These are phyloP conservation scores for Nycteola revayana DNA, from an alignment of 2,888 invertebrate genomes.

Conservation along the genomic window DNA sequence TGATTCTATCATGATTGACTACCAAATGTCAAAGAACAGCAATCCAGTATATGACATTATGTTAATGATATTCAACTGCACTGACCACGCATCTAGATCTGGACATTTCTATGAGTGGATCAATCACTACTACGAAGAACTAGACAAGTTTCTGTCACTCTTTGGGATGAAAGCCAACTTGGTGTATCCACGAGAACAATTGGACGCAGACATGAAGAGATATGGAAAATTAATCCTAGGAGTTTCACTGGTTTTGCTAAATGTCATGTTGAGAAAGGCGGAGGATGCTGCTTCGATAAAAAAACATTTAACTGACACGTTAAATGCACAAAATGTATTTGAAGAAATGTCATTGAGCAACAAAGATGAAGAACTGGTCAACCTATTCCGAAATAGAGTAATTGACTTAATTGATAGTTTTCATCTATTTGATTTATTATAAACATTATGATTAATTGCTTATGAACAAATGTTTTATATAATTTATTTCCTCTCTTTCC, in stretches of 20 bases:
- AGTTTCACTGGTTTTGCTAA: slow-evolving; percentile 21
- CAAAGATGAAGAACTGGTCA: slow-evolving; percentile 11
- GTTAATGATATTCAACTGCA: slow-evolving; percentile 45
- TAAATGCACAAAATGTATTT: slow-evolving; percentile 5
- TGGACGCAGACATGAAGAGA: slow-evolving; percentile 37
- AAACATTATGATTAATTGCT: too few species aligned
- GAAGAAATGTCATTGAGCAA: not conserved
- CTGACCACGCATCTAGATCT: slow-evolving; percentile 36
- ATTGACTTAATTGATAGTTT: slow-evolving; percentile 30
- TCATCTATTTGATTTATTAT: slow-evolving; percentile 23
- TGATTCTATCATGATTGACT: slow-evolving; percentile 45
- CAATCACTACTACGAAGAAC: slow-evolving; percentile 34
- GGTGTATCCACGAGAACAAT: slow-evolving; percentile 33
- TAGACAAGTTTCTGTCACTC: slow-evolving; percentile 30
- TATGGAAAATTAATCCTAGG: slow-evolving; percentile 30
- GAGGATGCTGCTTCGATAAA: slow-evolving; percentile 29
- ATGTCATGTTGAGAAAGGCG: slow-evolving; percentile 23
- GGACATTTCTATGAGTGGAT: slow-evolving; percentile 39
- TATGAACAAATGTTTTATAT: too few species aligned
- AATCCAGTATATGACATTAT: slow-evolving; percentile 41
- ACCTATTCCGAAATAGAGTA: slow-evolving; percentile 20
- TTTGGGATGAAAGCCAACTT: slow-evolving; percentile 30
- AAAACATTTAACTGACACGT: slow-evolving; percentile 2
- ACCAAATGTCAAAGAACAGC: slow-evolving; percentile 37
- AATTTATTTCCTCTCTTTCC: too few species aligned